These are phyloP conservation scores for Caenorhabditis parvicauda DNA, from an alignment of 2,888 invertebrate species.

Conservation along the genomic window DNA sequence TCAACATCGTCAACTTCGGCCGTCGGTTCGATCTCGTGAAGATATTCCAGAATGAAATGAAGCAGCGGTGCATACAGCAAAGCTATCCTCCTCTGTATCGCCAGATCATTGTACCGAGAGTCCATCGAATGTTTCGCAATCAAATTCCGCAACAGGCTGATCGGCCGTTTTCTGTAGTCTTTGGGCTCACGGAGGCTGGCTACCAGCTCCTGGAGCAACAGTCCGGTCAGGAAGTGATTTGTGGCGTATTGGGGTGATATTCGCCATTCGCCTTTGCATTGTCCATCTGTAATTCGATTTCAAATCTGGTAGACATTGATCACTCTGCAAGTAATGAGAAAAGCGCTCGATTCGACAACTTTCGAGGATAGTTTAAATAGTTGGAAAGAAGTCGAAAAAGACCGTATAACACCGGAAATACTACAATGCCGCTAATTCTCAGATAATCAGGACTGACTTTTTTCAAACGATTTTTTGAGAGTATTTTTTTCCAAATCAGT, in stretches of 20 bases:
- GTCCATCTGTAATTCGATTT: conserved; percentile 40
- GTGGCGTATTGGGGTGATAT: conserved; percentile 81
- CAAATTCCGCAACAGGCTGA: conserved; percentile 78
- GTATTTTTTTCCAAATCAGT: too few relatives aligned
- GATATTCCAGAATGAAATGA: conserved; percentile 81
- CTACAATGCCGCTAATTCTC: too few relatives aligned
- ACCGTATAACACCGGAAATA: background rate
- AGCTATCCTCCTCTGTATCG: conserved; percentile 72
- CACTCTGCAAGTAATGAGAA: too few relatives aligned
- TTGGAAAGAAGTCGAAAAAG: too few relatives aligned
- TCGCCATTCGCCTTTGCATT: conserved; percentile 64
- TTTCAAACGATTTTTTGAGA: too few relatives aligned
- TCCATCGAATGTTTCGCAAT: conserved; percentile 92
- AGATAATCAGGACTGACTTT: background rate
- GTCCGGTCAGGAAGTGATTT: conserved; percentile 85
- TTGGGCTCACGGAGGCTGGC: conserved; percentile 81
- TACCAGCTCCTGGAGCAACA: conserved; percentile 83
- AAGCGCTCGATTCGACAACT: too few relatives aligned
- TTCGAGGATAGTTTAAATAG: too few relatives aligned
- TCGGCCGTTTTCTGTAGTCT: conserved; percentile 78
- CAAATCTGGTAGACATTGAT: background rate
- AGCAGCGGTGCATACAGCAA: conserved; percentile 88
- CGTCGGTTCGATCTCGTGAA: conserved; percentile 73
- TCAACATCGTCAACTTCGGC: conserved; percentile 26
- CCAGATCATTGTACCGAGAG: conserved; percentile 80